Conservation (phyloP, 2,888 invertebrate species). For the Mythimna ferrago region DNA sequence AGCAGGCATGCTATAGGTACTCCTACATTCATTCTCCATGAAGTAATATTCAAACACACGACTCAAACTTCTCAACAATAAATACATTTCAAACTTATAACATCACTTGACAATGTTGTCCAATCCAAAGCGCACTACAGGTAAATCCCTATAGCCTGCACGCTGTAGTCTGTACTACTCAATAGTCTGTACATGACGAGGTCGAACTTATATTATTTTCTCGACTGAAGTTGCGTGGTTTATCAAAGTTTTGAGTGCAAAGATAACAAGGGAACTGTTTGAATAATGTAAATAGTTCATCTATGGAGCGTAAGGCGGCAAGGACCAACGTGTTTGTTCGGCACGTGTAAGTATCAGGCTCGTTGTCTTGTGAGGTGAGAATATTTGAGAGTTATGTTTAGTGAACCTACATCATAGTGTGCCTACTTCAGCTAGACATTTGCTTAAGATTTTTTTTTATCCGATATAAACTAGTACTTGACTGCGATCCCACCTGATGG, state of each 20-base stretch:
- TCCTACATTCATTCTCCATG: neutral
- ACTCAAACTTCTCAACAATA: constrained; percentile 38
- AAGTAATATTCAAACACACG: constrained; percentile 22
- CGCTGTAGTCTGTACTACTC: constrained; percentile 46
- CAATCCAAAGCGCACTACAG: constrained; percentile 68
- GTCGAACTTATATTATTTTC: constrained; percentile 83
- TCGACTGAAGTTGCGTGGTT: constrained; percentile 77
- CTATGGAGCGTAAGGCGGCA: constrained; percentile 62
- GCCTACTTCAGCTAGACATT: too few relatives aligned
- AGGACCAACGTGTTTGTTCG: constrained; percentile 25
- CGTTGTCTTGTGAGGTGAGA: constrained; percentile 18
- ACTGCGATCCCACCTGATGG: neutral
- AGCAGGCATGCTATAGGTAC: neutral
- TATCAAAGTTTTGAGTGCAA: constrained; percentile 86
- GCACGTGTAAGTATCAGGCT: constrained; percentile 33
- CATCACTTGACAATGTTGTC: constrained; percentile 72
- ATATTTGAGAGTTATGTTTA: neutral
- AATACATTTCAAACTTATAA: constrained; percentile 66
- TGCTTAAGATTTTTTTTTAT: too few relatives aligned
- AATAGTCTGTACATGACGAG: constrained; percentile 56
- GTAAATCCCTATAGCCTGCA: constrained; percentile 73
- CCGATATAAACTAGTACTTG: too few relatives aligned
- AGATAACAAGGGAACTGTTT: constrained; percentile 81
- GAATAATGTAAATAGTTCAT: constrained; percentile 81
- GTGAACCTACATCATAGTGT: too few relatives aligned